phyloP scores from a whole-genome alignment of 1,140 invertebrate genomes.

The Laodelphax striatellus region DNA sequence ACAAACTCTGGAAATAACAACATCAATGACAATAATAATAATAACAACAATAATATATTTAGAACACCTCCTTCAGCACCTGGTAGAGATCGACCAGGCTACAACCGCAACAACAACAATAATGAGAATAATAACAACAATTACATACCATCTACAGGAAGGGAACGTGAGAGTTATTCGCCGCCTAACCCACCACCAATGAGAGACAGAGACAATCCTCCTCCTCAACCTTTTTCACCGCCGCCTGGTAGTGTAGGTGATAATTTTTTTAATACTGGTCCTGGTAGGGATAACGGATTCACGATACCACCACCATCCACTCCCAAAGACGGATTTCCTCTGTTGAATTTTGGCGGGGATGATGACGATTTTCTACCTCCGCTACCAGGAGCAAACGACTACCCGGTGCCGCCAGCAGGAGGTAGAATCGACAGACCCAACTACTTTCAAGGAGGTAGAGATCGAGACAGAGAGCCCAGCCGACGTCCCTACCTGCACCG shows the following conservation, averaged over 20 bases:
- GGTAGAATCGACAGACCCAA: background rate
- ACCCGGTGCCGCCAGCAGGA: background rate
- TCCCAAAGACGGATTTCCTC: too few species aligned
- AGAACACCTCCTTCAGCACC: too few species aligned
- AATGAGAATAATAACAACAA: background rate
- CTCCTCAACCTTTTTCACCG: background rate
- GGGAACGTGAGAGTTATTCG: too few species aligned
- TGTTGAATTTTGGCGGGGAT: too few species aligned
- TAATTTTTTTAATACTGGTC: too few species aligned
- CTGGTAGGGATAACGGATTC: too few species aligned
- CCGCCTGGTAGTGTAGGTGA: background rate
- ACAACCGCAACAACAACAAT: conserved; percentile 6
- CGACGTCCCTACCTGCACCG: conserved; percentile 1
- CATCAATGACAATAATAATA: background rate
- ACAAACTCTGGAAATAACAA: background rate
- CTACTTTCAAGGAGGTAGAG: conserved; percentile 7
- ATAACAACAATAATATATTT: background rate
- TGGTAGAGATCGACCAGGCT: background rate
- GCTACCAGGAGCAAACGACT: background rate
- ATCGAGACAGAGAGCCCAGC: background rate
- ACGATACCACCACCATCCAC: too few species aligned
- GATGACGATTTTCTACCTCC: background rate
- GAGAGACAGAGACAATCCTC: background rate
- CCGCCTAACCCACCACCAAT: too few species aligned
- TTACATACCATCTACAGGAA: background rate